Percentiles rank a stretch among this genome's conserved stretches.
Conservation (phyloP, 1,140 invertebrate genomes). For the Acromyrmex echinatior region DNA sequence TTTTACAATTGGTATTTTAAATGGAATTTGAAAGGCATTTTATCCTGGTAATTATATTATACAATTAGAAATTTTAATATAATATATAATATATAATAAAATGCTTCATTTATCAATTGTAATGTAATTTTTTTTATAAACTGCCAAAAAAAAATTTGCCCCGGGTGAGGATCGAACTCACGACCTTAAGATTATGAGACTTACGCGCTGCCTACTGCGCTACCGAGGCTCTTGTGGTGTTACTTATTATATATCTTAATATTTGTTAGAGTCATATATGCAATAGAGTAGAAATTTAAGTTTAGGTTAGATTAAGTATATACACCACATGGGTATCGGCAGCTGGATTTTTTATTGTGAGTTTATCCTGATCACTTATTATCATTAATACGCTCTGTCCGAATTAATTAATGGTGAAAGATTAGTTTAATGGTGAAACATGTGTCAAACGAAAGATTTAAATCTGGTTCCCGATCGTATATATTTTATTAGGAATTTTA, state of each 20-base stretch:
- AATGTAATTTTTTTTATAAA: background rate
- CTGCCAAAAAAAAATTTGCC: constrained; percentile 87
- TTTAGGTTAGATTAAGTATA: constrained; percentile 1
- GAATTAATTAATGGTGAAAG: background rate
- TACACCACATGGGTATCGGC: no score
- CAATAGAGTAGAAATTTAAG: no score
- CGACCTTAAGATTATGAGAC: constrained; percentile 99
- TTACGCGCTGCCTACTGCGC: constrained; percentile 97
- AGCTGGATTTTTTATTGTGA: no score
- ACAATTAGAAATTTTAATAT: background rate
- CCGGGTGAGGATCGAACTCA: constrained; percentile 98
- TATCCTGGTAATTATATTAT: no score
- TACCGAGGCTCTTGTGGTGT: constrained; percentile 90
- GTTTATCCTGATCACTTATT: no score
- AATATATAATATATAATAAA: background rate
- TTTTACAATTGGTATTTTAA: no score
- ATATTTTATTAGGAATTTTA: background rate
- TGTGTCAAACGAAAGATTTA: background rate
- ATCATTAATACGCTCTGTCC: no score
- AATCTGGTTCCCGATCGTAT: background rate
- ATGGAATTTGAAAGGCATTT: no score
- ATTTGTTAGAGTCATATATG: background rate
- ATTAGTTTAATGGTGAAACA: background rate
- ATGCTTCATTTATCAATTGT: background rate
- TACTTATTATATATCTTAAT: background rate